Percentiles rank a stretch among this genome's conserved stretches.
These are phyloP conservation scores for Phlogophora meticulosa DNA, from an alignment of 2,888 invertebrate genomes.

Conservation along the genomic window DNA sequence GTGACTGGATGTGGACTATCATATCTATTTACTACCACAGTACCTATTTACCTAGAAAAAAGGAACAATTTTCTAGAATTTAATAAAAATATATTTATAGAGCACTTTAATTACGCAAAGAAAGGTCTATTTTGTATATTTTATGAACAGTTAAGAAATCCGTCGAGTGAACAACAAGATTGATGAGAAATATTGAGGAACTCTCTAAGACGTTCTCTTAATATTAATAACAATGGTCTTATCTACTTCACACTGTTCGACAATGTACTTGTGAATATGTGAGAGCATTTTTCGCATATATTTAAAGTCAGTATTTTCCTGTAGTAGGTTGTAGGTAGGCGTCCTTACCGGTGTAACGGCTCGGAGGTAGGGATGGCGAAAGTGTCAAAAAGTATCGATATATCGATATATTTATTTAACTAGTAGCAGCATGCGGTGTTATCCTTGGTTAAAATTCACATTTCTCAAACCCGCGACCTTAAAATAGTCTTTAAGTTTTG, in stretches of 20 bases:
- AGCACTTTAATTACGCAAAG: background rate
- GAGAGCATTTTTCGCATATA: constrained; percentile 32
- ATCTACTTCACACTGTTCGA: constrained; percentile 22
- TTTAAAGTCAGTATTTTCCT: constrained; percentile 29
- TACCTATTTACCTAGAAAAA: background rate
- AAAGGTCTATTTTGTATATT: constrained; percentile 4
- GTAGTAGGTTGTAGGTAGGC: no score
- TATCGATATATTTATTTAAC: no score
- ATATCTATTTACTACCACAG: no score
- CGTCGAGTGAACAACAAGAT: constrained; percentile 24
- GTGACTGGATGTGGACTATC: no score
- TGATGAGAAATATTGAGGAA: constrained; percentile 42
- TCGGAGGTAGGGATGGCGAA: background rate
- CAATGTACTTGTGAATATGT: constrained; percentile 17
- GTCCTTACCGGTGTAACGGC: constrained; percentile 5
- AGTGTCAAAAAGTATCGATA: no score
- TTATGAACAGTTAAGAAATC: constrained; percentile 14
- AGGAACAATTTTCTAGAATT: background rate
- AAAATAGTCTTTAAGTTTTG: no score
- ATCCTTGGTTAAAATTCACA: no score
- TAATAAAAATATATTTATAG: background rate
- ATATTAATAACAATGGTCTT: constrained; percentile 40
- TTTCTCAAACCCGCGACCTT: no score
- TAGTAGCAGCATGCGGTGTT: no score
- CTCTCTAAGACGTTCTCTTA: constrained; percentile 34